Conservation (phyloP, 2,113 vertebrate species). For the Ornithorhynchus anatinus region DNA sequence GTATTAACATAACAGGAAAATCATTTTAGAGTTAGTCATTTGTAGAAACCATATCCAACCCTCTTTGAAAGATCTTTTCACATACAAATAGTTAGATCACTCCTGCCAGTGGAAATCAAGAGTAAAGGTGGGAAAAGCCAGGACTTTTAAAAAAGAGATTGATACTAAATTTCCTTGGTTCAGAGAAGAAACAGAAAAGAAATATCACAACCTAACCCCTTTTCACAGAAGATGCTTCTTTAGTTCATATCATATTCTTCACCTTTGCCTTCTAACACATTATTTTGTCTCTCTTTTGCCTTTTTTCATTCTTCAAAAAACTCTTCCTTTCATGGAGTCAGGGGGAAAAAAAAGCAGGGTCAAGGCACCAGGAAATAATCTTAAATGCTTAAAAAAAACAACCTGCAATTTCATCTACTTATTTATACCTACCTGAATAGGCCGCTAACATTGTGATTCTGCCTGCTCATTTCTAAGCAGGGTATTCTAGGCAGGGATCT, state of each 20-base stretch:
- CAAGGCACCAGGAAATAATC: too few species aligned
- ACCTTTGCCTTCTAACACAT: too few species aligned
- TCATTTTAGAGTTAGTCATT: too few species aligned
- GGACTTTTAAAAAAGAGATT: not conserved
- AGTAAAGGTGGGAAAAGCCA: not conserved
- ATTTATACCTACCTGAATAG: not conserved
- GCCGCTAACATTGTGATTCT: constrained; percentile 17
- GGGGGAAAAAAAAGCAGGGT: not conserved
- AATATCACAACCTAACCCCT: too few species aligned
- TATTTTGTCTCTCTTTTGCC: not conserved
- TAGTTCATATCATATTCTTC: not conserved
- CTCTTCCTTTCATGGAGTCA: not conserved
- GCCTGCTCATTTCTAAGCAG: not conserved
- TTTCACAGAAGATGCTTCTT: not conserved
- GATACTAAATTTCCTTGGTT: not conserved
- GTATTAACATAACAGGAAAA: too few species aligned
- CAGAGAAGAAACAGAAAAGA: not conserved
- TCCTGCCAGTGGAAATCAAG: not conserved
- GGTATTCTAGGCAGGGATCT: constrained; percentile 22
- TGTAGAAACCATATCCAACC: too few species aligned
- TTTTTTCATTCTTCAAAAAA: not conserved
- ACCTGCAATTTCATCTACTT: too few species aligned
- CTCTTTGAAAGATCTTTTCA: too few species aligned
- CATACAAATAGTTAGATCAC: not conserved
- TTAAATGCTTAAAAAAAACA: too few species aligned